Evolutionary conservation across 2,797 vertebrate species (phyloP).

Genomic region (Champsocephalus esox): DNA sequence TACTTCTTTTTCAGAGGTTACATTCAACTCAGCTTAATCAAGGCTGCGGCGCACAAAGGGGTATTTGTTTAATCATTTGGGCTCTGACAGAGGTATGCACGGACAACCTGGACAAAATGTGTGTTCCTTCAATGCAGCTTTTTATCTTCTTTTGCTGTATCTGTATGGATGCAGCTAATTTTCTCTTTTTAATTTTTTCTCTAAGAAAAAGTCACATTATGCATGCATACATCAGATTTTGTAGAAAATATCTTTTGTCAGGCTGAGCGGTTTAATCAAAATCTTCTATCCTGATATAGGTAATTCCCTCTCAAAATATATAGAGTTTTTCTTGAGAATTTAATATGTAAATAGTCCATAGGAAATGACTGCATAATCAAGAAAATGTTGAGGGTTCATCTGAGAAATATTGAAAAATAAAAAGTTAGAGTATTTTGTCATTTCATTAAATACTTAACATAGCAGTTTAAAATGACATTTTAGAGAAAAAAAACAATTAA

Average conservation of each 20-base stretch:
- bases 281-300: too few relatives aligned
- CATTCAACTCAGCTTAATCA: constrained; percentile 79
- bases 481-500: too few relatives aligned
- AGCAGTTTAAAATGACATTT: too few relatives aligned
- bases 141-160: constrained; percentile 9
- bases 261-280: too few relatives aligned
- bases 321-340: too few relatives aligned
- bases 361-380: too few relatives aligned
- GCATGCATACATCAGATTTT: not conserved
- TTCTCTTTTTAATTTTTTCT: not conserved
- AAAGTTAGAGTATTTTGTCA: too few relatives aligned
- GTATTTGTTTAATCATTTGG: constrained; percentile 84
- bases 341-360: too few relatives aligned
- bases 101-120: constrained; percentile 60
- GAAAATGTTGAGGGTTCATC: too few relatives aligned
- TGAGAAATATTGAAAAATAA: too few relatives aligned
- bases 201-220: not conserved
- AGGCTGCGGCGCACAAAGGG: constrained; percentile 77
- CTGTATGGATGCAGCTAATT: not conserved
- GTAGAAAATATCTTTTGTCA: not conserved
- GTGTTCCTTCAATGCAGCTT: constrained; percentile 2
- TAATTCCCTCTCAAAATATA: too few relatives aligned
- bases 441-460: too few relatives aligned
- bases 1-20: constrained; percentile 71
- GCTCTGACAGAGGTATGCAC: constrained; percentile 65